Evolutionary conservation across 2,888 invertebrate genomes (phyloP).

Genomic region (Papilio gigon): DNA sequence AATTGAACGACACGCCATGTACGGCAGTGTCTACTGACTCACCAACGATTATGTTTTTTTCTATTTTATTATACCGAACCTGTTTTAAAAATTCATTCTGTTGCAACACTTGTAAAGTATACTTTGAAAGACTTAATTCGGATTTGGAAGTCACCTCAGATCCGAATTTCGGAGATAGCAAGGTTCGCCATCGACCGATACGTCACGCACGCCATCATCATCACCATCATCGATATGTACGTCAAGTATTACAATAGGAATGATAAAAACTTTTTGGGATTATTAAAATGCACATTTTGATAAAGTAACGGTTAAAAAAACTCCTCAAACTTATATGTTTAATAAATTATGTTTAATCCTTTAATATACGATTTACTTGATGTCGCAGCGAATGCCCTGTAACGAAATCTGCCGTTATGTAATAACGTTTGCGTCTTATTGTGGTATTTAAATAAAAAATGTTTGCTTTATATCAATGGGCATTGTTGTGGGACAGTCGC

Average conservation of each 20-base stretch:
- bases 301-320: slow-evolving; percentile 1
- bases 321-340: neutral
- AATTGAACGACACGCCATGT: neutral
- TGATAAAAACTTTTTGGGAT: no score
- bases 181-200: no score
- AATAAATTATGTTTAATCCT: slow-evolving; percentile 29
- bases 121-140: no score
- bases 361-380: slow-evolving; percentile 26
- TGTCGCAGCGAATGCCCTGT: slow-evolving; percentile 47
- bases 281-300: neutral
- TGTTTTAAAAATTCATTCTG: neutral
- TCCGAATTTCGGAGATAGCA: no score
- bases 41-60: neutral
- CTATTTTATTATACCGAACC: neutral
- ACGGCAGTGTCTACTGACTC: neutral
- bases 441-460: slow-evolving; percentile 79
- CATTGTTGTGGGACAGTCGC: slow-evolving; percentile 76
- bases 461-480: slow-evolving; percentile 81
- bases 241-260: no score
- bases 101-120: no score
- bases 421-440: slow-evolving; percentile 71
- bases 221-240: no score
- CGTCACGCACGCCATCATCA: no score
- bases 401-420: slow-evolving; percentile 69
- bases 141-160: no score